Evolutionary conservation across 2,113 vertebrate genomes (phyloP), one percentile per base, ranked within the genome.

Genomic region (Spilogale gracilis): DNA sequence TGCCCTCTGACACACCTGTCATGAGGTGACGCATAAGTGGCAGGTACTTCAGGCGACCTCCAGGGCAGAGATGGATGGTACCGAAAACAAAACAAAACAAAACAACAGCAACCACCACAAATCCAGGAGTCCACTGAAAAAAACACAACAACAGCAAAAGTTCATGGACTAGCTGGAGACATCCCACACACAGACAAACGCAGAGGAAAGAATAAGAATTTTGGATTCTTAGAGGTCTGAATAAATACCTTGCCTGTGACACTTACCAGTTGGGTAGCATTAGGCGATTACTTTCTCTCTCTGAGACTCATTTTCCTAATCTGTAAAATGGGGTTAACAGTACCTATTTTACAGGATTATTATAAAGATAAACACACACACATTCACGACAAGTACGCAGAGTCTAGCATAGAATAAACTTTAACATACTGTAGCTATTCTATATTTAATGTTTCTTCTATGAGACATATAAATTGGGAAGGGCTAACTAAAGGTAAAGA

Each of bases 301-400:
- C 79, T 69, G 54, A 92, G 38, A 71, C 85, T 95, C 61, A 83
- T 69, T 87, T 89, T 93, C 86, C 71, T 74, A 79, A 69, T 56
- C 78, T 54, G 38, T 30, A 95, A 96, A 96, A 69, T 78, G n/a
- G 27, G 7, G n/a, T 95, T 80, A 84, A 73, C 23, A 60, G n/a
- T 23, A 45, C n/a, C 82, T 65, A 67, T 95, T 94, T 96, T 16
- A 73, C 25, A 76, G 43, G 61, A 63, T 82, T 65, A 4, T n/a
- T 73, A 32, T 73, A 83, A 95, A 95, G 73, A 79, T 38, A 50
- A 3, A 27, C 43, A 4, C 25, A 78, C 23, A 48, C 43, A 5
- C 27, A 10, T 10, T 32, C 50, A 79, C n/a, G 43, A 79, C n/a
- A 45, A 11, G 32, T 38, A 45, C 11, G 2, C 4, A 94, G 80